Evolutionary conservation across 1,140 invertebrate genomes (phyloP), one percentile per base, ranked within the genome.

Genomic region (Chlorops oryzae): DNA sequence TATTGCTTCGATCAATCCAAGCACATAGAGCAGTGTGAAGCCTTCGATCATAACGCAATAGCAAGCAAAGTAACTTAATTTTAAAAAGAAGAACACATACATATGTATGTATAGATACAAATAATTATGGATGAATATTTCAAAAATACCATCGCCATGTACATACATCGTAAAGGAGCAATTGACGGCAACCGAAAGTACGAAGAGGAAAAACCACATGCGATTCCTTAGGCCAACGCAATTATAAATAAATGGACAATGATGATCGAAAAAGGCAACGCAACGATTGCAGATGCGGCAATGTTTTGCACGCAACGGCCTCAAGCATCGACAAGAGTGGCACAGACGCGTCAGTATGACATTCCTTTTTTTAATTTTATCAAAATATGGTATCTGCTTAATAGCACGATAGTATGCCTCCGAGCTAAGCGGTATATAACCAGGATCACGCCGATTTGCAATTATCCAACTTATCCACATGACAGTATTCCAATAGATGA

Each of bases 381-480:
- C 88, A 59, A 87, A 91, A 65, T 89, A 89, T 0, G 90, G 88
- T 54, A 92, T 90, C 67, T 89, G 86, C 72, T 90, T 86, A 41
- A 95, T 92, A 21, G 88, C 88, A 63, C 86, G 76, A 58, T 91
- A 86, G 70, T 96, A 95, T 7, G 88, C 86, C 43, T 92, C 90
- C 2, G 89, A 88, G 65, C 92, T 92, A 56, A 86, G 81, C 1
- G 89, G 85, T 42, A 95, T 81, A 57, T 90, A 95, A 3, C 92
- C 91, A 0, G 91, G 92, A 73, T 95, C 87, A 48, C 85, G 81
- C 18, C 88, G 80, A 60, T 92, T 92, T 3, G 90, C 89, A 20
- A 90, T 83, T n/a, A 90, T 81, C 83, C 92, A 88, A 56, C 86
- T 90, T 3, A 93, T 73, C 91, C 91, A 95, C 90, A 95, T 94